Evolutionary conservation across 2,888 invertebrate genomes (phyloP), one percentile per base, ranked within the genome.

Genomic region (Drosophila recens): DNA sequence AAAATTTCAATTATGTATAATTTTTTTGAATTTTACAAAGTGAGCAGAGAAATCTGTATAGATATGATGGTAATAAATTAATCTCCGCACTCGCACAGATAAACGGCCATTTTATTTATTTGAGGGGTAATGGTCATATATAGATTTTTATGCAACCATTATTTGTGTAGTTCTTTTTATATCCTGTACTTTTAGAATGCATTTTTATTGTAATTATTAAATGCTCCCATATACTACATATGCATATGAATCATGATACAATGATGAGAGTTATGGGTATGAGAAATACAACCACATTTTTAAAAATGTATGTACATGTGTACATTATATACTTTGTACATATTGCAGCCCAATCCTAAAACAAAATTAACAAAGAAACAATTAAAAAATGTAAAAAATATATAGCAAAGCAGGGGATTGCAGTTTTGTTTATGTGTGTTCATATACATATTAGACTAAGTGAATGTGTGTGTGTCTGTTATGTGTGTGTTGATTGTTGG

Each of bases 261-360:
- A 42, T 43, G 58, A 17, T 40, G 20, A 11, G 13, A 45, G 6
- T 40, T 42, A 56, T 17, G 10, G 15, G 54, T 9, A 30, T 43
- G 33, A 42, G 33, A 20, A 11, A 13, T 5, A 3, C 33, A 33
- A 11, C 10, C 3, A n/a, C 30, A 54, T 11, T 13, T 30, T 17
- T 33, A 34, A 8, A 20, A 15, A 8, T 46, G 15, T 30, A 33
- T 48, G 57, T 53, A 51, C 1, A 20, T 53, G 20, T 11, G 13
- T 11, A 17, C 10, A 42, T 30, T 45, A 34, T 6, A 8, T n/a
- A 45, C 4, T 5, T 6, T 42, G 58, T 42, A 79, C 56, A 87
- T 79, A 67, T 69, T 87, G 63, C 75, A 76, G 68, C 67, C 56
- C 77, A 62, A 52, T 66, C 76, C 70, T 65, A 80, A 83, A 70